Evolutionary conservation across 2,113 vertebrate species (phyloP).

Genomic region (Arothron firmamentum): DNA sequence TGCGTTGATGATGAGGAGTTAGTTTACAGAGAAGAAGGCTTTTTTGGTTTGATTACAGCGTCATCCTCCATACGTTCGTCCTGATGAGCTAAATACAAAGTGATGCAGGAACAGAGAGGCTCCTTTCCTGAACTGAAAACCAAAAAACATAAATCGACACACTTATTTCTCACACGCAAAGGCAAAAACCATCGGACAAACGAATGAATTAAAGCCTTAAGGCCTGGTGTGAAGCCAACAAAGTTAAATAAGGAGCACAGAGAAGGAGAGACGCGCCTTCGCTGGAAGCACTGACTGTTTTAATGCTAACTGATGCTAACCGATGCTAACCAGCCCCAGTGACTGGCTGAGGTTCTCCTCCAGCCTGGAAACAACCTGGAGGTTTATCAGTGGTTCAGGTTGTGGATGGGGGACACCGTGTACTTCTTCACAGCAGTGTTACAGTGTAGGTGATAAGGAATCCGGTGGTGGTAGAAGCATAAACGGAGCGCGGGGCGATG

Average conservation of each 20-base stretch:
- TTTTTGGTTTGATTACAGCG: conserved; percentile 66
- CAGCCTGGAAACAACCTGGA: conserved; percentile 19
- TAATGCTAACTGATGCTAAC: conserved; percentile 36
- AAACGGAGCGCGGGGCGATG: conserved; percentile 26
- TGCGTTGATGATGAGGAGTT: conserved; percentile 46
- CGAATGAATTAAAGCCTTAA: conserved; percentile 6
- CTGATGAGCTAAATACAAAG: conserved; percentile 57
- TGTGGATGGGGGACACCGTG: conserved; percentile 26
- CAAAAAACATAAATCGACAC: conserved; percentile 26
- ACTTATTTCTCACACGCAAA: too few relatives aligned
- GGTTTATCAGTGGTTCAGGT: conserved; percentile 47
- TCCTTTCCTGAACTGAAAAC: conserved; percentile 36
- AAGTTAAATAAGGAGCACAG: not conserved
- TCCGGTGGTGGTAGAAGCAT: conserved; percentile 15
- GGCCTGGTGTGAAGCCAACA: not conserved
- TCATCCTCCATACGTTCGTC: conserved; percentile 43
- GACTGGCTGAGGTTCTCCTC: conserved; percentile 5
- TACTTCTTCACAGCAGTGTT: conserved; percentile 61
- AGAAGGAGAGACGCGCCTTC: conserved; percentile 28
- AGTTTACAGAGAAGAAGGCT: conserved; percentile 69
- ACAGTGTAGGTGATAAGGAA: conserved; percentile 48
- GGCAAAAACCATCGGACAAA: too few relatives aligned
- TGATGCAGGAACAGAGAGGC: conserved; percentile 43
- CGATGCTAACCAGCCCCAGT: conserved; percentile 13
- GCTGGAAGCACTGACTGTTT: conserved; percentile 44